Evolutionary conservation across 2,113 vertebrate species (phyloP).

Genomic region (Protomyctophum bolini): DNA sequence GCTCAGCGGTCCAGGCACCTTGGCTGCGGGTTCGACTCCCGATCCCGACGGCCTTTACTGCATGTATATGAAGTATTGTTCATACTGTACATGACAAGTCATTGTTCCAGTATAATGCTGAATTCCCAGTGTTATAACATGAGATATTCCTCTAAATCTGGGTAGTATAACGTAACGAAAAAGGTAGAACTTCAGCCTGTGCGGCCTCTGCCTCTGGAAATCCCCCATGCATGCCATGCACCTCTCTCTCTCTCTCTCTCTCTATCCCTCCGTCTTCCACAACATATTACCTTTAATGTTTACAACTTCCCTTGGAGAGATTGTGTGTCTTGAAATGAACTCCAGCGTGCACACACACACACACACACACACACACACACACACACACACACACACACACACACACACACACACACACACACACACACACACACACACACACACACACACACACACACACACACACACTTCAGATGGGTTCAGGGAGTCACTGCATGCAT

Average conservation of each 20-base stretch:
- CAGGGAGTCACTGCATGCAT: neutral
- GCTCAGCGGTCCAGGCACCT: no score
- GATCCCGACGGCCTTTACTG: no score
- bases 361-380: neutral
- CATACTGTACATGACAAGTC: no score
- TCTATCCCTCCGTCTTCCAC: neutral
- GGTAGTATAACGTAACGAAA: no score
- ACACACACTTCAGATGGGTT: constrained; percentile 1
- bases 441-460: constrained; percentile 3
- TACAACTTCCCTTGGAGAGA: neutral
- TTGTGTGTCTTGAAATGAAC: neutral
- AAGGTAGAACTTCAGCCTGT: no score
- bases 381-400: neutral
- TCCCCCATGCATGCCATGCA: constrained; percentile 10
- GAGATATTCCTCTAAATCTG: no score
- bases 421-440: neutral
- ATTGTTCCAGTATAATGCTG: no score
- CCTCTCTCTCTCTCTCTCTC: constrained; percentile 2
- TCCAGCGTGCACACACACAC: constrained; percentile 2
- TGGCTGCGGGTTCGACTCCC: no score
- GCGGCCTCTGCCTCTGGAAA: no score
- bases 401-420: constrained; percentile 7
- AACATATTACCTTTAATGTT: neutral
- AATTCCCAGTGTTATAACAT: no score
- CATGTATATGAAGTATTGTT: no score